Evolutionary conservation across 2,797 vertebrate genomes (phyloP).

Genomic region (Galago senegalensis): DNA sequence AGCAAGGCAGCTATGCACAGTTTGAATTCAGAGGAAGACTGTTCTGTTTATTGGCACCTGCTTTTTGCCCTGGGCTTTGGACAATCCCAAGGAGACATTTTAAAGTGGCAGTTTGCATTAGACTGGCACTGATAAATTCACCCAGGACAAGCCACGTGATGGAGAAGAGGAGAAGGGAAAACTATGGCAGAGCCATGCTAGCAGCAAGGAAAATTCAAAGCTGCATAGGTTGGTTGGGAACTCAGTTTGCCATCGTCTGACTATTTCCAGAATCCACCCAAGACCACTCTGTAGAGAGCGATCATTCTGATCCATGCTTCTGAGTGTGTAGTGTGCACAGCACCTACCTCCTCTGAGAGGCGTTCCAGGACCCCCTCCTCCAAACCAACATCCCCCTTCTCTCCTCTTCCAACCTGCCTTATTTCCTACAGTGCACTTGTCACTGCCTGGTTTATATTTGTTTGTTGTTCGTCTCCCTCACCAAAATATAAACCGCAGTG

Average conservation of each 20-base stretch:
- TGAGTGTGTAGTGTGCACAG: not conserved
- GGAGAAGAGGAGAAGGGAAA: not conserved
- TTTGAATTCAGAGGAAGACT: not conserved
- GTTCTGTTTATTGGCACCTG: not conserved
- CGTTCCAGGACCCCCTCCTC: not conserved
- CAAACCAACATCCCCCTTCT: fast-evolving
- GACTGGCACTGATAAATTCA: not conserved
- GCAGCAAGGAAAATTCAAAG: not conserved
- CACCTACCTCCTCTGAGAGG: fast-evolving
- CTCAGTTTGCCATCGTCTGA: not conserved
- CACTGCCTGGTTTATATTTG: not conserved
- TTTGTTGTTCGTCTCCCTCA: not conserved
- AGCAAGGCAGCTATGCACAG: too few relatives aligned
- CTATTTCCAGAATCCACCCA: not conserved
- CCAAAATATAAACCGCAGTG: not conserved
- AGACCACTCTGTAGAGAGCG: not conserved
- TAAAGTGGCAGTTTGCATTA: not conserved
- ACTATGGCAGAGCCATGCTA: not conserved
- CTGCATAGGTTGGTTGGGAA: not conserved
- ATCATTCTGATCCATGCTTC: not conserved
- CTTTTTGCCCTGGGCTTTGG: not conserved
- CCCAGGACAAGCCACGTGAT: too few relatives aligned
- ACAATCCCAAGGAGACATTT: not conserved
- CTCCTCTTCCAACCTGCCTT: too few relatives aligned
- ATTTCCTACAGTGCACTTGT: fast-evolving